phyloP scores from a whole-genome alignment of 2,797 vertebrate genomes.

The Nasua narica region DNA sequence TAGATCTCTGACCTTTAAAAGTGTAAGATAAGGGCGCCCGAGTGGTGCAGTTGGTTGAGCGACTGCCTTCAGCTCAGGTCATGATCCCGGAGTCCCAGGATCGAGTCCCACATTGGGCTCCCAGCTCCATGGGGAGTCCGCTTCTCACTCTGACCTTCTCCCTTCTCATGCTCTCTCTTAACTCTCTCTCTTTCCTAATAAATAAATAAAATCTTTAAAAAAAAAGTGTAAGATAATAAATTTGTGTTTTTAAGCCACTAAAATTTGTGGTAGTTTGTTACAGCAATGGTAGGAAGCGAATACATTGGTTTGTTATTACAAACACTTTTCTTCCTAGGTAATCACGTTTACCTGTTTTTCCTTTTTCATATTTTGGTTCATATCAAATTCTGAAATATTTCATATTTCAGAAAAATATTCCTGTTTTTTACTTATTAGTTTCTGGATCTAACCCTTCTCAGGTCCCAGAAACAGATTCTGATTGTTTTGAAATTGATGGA shows the following conservation, averaged over 20 bases:
- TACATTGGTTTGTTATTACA: neutral
- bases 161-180: too few species aligned
- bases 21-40: too few species aligned
- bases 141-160: too few species aligned
- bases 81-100: too few species aligned
- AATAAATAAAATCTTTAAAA: too few species aligned
- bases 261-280: neutral
- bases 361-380: too few species aligned
- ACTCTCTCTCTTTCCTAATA: too few species aligned
- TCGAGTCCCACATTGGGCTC: too few species aligned
- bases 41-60: too few species aligned
- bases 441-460: neutral
- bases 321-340: neutral
- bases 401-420: neutral
- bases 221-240: neutral
- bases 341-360: neutral
- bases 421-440: neutral
- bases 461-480: neutral
- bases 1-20: neutral
- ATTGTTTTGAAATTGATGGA: neutral
- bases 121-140: too few species aligned
- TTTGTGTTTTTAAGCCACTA: neutral
- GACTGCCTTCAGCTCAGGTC: too few species aligned
- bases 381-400: too few species aligned
- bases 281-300: neutral